A percentile compares a stretch with the other conserved stretches of the same genome.
These are phyloP conservation scores for Leptinotarsa juncta DNA, from an alignment of 2,888 invertebrate genomes.

Conservation along the genomic window DNA sequence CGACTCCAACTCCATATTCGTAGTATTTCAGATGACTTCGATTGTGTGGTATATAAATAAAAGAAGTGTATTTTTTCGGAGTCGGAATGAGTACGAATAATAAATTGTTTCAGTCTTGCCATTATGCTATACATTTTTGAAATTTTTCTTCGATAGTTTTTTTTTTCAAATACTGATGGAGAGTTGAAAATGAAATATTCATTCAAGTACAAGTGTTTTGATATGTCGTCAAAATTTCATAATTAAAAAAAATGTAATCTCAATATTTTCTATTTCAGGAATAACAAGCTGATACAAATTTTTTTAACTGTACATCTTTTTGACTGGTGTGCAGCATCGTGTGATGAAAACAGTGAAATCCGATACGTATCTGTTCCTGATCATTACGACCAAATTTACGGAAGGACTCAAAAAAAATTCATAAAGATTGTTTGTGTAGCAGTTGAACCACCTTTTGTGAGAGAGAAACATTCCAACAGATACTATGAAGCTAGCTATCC, in stretches of 20 bases:
- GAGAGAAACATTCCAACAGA: background rate
- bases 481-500: background rate
- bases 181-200: no score
- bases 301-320: background rate
- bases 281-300: background rate
- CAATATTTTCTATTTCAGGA: background rate
- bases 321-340: background rate
- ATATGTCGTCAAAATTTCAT: no score
- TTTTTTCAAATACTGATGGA: no score
- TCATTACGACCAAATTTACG: background rate
- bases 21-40: no score
- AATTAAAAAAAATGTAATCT: background rate
- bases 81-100: no score
- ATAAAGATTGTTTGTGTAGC: background rate
- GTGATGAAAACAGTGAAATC: background rate
- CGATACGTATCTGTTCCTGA: rapidly evolving
- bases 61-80: no score
- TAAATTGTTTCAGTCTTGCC: no score
- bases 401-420: background rate
- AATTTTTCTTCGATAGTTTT: no score
- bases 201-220: no score
- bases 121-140: no score
- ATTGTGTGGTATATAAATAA: no score
- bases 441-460: background rate
- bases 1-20: no score